Conservation (phyloP, 2,888 invertebrate species). For the Artemia sp. region DNA sequence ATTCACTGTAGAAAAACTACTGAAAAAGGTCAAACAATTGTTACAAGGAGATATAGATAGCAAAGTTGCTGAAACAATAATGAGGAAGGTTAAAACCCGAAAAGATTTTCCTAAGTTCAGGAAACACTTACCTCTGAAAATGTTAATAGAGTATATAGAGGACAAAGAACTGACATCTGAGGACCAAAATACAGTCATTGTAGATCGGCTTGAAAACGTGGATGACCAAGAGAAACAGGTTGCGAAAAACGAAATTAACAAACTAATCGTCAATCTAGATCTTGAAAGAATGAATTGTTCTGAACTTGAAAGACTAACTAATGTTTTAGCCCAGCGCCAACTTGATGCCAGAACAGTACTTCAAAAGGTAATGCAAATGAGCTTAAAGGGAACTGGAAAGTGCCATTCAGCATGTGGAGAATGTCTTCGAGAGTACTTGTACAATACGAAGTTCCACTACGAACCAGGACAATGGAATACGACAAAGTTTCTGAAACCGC, state of each 20-base stretch:
- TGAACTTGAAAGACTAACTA: conserved; percentile 11
- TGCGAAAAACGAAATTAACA: not conserved
- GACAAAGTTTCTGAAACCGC: not conserved
- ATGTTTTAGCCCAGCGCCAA: not conserved
- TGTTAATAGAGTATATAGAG: not conserved
- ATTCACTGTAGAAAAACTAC: too few relatives aligned
- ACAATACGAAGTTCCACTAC: not conserved
- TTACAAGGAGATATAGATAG: too few relatives aligned
- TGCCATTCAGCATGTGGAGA: conserved; percentile 3
- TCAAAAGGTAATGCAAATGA: conserved; percentile 10
- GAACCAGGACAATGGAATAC: not conserved
- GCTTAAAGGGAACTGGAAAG: not conserved
- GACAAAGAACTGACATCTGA: conserved; percentile 5
- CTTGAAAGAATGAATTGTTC: not conserved
- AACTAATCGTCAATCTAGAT: not conserved
- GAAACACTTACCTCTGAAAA: not conserved
- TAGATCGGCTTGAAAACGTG: not conserved
- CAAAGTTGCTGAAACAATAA: too few relatives aligned
- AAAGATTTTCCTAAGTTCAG: not conserved
- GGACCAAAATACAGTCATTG: not conserved
- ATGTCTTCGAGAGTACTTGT: not conserved
- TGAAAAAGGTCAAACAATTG: too few relatives aligned
- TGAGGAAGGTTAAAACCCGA: not conserved
- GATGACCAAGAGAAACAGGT: not conserved
- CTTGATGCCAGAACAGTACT: not conserved